Evolutionary conservation across 2,113 vertebrate genomes (phyloP).

Genomic region (Leptobrachium ailaonicum): DNA sequence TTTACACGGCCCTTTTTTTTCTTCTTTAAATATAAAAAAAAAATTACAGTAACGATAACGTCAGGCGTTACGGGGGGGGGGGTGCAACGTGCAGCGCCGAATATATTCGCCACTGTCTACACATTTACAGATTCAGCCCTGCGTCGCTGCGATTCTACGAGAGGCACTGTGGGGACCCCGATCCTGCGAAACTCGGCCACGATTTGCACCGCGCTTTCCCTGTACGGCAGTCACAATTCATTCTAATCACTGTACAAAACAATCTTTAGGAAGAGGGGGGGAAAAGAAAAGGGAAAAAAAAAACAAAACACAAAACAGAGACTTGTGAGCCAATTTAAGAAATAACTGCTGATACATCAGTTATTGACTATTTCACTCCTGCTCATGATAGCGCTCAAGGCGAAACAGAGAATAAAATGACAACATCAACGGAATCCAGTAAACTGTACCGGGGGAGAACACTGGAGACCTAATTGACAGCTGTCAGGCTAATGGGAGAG

Average conservation of each 20-base stretch:
- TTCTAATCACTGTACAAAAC: slow-evolving; percentile 81
- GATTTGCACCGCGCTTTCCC: slow-evolving; percentile 64
- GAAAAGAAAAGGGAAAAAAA: slow-evolving; percentile 61
- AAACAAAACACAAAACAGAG: slow-evolving; percentile 80
- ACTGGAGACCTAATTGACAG: slow-evolving; percentile 94
- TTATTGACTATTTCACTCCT: slow-evolving; percentile 90
- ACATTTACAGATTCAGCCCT: neutral
- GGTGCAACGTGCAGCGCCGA: neutral
- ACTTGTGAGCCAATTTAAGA: slow-evolving; percentile 94
- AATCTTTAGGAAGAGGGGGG: slow-evolving; percentile 68
- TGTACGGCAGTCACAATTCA: slow-evolving; percentile 78
- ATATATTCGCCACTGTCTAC: slow-evolving; percentile 11
- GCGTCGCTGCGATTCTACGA: neutral
- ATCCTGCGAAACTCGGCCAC: slow-evolving; percentile 62
- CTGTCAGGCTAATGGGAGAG: slow-evolving; percentile 93
- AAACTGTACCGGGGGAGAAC: slow-evolving; percentile 92
- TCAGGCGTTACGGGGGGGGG: slow-evolving; percentile 14
- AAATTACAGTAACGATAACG: slow-evolving; percentile 25
- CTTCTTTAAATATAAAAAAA: too few relatives aligned
- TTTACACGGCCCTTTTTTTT: slow-evolving; percentile 18
- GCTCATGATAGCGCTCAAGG: slow-evolving; percentile 92
- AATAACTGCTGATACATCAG: slow-evolving; percentile 98
- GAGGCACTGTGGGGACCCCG: slow-evolving; percentile 52
- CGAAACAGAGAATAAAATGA: slow-evolving; percentile 92
- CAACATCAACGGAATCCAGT: slow-evolving; percentile 93